Base-by-base conservation (phyloP, 2,797 vertebrate genomes). In the Myotis findleyi region DNA sequence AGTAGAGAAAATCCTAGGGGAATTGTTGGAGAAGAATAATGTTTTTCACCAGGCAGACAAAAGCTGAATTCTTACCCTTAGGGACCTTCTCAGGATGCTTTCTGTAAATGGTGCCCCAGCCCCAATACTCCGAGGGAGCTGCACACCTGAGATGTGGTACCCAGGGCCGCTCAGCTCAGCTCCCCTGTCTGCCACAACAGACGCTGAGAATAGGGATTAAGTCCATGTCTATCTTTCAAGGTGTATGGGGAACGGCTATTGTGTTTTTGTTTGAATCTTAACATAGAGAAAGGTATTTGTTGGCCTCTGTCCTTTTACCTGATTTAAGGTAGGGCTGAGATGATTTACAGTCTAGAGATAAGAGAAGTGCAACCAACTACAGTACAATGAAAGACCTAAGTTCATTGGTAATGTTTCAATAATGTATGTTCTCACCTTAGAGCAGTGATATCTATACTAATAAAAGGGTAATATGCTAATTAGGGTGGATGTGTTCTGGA, bases 31-130 rank as follows among this genome's bases (percentile, higher is more conserved):
- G 89, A 82, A 95, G 92, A 93, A 90, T 90, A 95, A 73, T 90
- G 94, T 97, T 97, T 97, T 96, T 94, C 92, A 89, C 38, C 38
- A 93, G 92, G 94, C 86, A 96, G 96, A 97, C 80, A 87, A 97
- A 97, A 96, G 68, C 89, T 96, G 94, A 94, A 84, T 87, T 91
- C 33, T 62, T 25, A 33, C 89, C 84, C 86, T 82, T 1, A 18
- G 94, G 76, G 76, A 47, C 17, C 23, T 92, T 80, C 86, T 93
- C 30, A 69, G 86, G 83, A 91, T 95, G 86, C 95, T 97, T 94
- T 96, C 95, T 95, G 57, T 69, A 95, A 91, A 81, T 62, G 79
- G 84, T 77, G 38, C 33, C 38, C 44, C 73, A 95, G 59, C 49
- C 89, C 27, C 55, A 27, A 10, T 33, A 62, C 18, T 21, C 81